Conservation (phyloP, 2,797 vertebrate species). For the Typhlichthys subterraneus region DNA sequence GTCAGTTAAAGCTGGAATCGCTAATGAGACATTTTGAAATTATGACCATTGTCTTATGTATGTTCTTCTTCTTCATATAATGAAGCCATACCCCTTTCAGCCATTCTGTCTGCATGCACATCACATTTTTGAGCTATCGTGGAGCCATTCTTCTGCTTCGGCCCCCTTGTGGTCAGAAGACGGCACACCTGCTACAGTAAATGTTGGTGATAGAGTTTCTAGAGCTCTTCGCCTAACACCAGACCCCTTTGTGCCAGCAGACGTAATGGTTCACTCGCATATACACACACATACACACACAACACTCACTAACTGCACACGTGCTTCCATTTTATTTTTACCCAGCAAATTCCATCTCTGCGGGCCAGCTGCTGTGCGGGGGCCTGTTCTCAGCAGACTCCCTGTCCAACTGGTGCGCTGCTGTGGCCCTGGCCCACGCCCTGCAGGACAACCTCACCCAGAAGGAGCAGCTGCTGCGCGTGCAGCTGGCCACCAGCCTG, state of each 20-base stretch:
- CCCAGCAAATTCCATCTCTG: conserved; percentile 91
- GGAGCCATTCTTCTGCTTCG: too few species aligned
- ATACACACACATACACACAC: neutral
- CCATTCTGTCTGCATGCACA: too few species aligned
- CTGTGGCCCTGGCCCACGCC: conserved; percentile 93
- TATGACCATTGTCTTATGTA: too few species aligned
- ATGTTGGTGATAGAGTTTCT: too few species aligned
- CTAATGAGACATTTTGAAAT: too few species aligned
- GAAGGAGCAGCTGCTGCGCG: conserved; percentile 94
- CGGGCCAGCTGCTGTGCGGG: conserved; percentile 94
- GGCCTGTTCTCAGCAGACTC: conserved; percentile 96
- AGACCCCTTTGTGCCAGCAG: neutral
- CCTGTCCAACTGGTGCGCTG: conserved; percentile 97
- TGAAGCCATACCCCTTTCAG: too few species aligned
- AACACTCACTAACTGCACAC: neutral
- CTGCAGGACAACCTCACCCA: conserved; percentile 93
- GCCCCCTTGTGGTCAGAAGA: too few species aligned
- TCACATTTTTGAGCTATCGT: too few species aligned
- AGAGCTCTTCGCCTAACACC: too few species aligned
- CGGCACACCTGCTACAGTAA: too few species aligned
- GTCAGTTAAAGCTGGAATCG: conserved; percentile 65
- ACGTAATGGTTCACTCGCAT: neutral
- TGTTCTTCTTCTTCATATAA: too few species aligned
- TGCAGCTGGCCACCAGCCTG: conserved; percentile 95
- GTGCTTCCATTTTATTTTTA: neutral